phyloP scores from a whole-genome alignment of 2,797 vertebrate genomes.

The Dermochelys coriacea region DNA sequence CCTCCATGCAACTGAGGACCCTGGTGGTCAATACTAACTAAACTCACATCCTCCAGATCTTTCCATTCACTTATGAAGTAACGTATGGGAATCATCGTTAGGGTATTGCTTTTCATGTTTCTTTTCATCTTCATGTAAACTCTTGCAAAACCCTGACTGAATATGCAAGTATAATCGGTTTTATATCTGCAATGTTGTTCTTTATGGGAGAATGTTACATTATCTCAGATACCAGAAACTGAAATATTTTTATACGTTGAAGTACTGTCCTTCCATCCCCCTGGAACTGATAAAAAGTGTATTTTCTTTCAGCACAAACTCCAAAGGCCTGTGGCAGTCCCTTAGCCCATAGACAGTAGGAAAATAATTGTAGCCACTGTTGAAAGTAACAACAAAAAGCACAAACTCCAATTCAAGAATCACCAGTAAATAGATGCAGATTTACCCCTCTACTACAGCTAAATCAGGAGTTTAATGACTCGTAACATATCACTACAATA shows the following conservation, averaged over 20 bases:
- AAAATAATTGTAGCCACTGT: neutral
- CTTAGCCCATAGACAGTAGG: neutral
- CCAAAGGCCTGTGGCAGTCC: neutral
- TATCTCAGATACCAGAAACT: neutral
- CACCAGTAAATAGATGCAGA: neutral
- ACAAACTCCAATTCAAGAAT: neutral
- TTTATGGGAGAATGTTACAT: neutral
- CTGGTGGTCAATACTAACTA: conserved; percentile 96
- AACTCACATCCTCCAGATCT: conserved; percentile 98
- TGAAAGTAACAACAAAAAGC: neutral
- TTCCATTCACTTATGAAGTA: conserved; percentile 99
- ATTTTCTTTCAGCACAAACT: neutral
- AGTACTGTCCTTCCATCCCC: neutral
- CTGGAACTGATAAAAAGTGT: fast-evolving
- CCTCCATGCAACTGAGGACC: conserved; percentile 99
- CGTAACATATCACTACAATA: neutral
- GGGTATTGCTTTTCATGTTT: conserved; percentile 76
- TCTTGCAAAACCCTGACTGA: fast-evolving
- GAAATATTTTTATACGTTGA: neutral
- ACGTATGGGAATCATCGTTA: conserved; percentile 97
- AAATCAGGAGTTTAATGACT: neutral
- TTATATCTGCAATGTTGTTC: neutral
- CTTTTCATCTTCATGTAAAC: fast-evolving
- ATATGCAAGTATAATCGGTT: fast-evolving
- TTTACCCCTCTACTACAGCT: neutral